Percentiles rank a stretch among this genome's conserved stretches.
phyloP scores from a whole-genome alignment of 2,113 vertebrate species.

The Lampris megalopsis region DNA sequence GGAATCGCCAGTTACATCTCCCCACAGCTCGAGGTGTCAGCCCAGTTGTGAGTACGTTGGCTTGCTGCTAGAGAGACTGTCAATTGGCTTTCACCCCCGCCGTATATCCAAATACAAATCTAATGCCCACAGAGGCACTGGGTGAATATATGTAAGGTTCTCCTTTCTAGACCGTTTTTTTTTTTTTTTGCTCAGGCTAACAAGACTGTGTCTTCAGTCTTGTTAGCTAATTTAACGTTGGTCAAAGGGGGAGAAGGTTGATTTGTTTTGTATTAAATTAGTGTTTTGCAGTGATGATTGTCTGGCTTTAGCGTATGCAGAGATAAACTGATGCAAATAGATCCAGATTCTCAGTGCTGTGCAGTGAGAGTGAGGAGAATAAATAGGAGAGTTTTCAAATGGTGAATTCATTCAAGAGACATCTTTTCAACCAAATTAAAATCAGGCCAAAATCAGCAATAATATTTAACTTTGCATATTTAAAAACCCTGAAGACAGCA shows the following conservation, averaged over 20 bases:
- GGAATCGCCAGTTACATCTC: slow-evolving; percentile 58
- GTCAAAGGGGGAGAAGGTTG: not conserved
- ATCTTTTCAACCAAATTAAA: too few relatives aligned
- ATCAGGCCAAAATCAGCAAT: too few relatives aligned
- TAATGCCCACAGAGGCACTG: slow-evolving; percentile 51
- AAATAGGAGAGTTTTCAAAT: not conserved
- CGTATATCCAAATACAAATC: slow-evolving; percentile 56
- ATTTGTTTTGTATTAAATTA: not conserved
- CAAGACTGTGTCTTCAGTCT: slow-evolving; percentile 11
- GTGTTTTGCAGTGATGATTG: not conserved
- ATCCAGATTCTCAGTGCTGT: slow-evolving; percentile 5
- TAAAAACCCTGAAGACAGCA: too few relatives aligned
- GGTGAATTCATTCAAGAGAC: too few relatives aligned
- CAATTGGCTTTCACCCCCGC: slow-evolving; percentile 62
- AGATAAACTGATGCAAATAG: slow-evolving; percentile 17
- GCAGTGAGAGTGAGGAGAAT: slow-evolving; percentile 22
- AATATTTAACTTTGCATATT: too few relatives aligned
- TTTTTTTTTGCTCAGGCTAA: not conserved
- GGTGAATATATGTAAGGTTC: slow-evolving; percentile 26
- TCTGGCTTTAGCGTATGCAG: slow-evolving; percentile 10
- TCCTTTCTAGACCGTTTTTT: slow-evolving; percentile 20
- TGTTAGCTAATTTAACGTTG: slow-evolving; percentile 19
- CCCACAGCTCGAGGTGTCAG: slow-evolving; percentile 46
- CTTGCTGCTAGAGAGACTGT: slow-evolving; percentile 51
- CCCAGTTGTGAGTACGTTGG: slow-evolving; percentile 29